phyloP scores from a whole-genome alignment of 1,140 invertebrate genomes.

The Chionoecetes opilio region DNA sequence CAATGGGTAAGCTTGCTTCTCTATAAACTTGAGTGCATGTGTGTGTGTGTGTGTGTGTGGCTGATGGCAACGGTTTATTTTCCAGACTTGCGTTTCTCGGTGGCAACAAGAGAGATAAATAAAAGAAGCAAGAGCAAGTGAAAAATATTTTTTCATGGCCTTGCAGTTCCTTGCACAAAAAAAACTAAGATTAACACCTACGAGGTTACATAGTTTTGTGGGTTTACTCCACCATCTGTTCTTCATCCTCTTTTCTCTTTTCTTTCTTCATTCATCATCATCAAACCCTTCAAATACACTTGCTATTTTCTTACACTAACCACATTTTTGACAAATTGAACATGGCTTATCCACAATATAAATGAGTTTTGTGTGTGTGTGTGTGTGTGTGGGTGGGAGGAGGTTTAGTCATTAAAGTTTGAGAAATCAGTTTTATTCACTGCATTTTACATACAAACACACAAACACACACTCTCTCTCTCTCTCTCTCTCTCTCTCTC shows the following conservation, averaged over 20 bases:
- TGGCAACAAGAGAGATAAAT: background rate
- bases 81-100: conserved; percentile 2
- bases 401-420: background rate
- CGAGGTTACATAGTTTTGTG: background rate
- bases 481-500: conserved; percentile 44
- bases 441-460: background rate
- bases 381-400: too few relatives aligned
- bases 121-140: background rate
- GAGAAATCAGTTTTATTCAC: background rate
- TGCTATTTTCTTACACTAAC: too few relatives aligned
- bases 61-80: background rate
- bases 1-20: background rate
- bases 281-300: too few relatives aligned
- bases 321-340: too few relatives aligned
- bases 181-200: background rate
- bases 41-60: conserved; percentile 20
- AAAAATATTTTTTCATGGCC: background rate
- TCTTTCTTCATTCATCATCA: background rate
- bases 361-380: too few relatives aligned
- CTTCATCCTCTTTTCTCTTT: background rate
- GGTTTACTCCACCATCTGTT: background rate
- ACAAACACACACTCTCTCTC: conserved; percentile 25
- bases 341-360: too few relatives aligned
- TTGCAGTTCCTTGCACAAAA: background rate
- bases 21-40: background rate